Conservation (phyloP, 2,113 vertebrate genomes). For the Albula goreensis region DNA sequence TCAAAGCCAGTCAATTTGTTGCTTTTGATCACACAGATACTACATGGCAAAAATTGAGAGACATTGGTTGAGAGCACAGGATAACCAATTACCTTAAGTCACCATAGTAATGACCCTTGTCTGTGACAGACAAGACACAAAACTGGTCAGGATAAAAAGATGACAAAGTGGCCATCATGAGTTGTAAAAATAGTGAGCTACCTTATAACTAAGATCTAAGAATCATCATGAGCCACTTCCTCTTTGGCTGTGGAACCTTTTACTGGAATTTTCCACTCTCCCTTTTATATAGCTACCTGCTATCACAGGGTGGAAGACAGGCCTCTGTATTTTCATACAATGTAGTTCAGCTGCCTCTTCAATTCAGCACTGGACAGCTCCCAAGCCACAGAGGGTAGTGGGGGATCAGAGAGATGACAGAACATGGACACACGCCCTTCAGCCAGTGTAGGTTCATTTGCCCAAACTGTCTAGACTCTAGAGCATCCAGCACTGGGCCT, state of each 20-base stretch:
- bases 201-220: background rate
- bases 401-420: no score
- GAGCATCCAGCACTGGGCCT: no score
- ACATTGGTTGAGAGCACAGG: background rate
- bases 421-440: no score
- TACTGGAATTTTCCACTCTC: background rate
- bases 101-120: background rate
- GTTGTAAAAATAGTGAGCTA: background rate
- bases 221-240: background rate
- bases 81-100: background rate
- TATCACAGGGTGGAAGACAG: background rate
- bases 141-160: background rate
- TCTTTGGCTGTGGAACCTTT: background rate
- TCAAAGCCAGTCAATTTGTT: no score
- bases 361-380: no score
- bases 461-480: no score
- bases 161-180: background rate
- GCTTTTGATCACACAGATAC: no score
- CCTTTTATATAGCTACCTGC: background rate
- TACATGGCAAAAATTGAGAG: background rate
- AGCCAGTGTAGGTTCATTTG: no score
- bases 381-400: no score
- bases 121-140: background rate
- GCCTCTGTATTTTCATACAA: no score
- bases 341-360: background rate